phyloP scores from a whole-genome alignment of 2,888 invertebrate genomes.

The Rhodophaea formosa region DNA sequence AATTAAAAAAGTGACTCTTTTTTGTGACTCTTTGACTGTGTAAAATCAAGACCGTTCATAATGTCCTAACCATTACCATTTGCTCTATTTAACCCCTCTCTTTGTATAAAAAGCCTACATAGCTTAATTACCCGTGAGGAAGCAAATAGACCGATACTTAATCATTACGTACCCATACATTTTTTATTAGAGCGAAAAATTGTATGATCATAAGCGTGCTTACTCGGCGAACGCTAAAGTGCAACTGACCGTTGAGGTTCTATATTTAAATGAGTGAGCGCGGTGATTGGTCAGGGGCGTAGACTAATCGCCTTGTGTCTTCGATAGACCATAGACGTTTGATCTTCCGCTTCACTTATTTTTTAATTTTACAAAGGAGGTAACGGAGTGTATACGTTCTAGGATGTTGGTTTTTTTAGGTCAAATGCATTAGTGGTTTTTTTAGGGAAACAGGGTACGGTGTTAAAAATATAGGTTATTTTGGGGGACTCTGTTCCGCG shows the following conservation, averaged over 20 bases:
- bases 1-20: no score
- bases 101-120: neutral
- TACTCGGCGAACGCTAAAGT: conserved; percentile 33
- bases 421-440: conserved; percentile 1
- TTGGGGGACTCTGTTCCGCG: neutral
- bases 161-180: conserved; percentile 13
- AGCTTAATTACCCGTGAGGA: neutral
- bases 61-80: no score
- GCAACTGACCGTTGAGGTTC: conserved; percentile 42
- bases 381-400: conserved; percentile 14
- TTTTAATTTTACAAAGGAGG: conserved; percentile 55
- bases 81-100: conserved; percentile 19
- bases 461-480: conserved; percentile 6
- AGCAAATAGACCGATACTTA: neutral
- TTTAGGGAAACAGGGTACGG: neutral
- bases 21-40: no score
- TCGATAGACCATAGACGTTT: conserved; percentile 59
- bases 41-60: no score
- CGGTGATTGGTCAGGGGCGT: conserved; percentile 64
- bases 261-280: conserved; percentile 63
- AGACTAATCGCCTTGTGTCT: conserved; percentile 63
- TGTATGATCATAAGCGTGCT: conserved; percentile 33
- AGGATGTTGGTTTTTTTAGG: conserved; percentile 4
- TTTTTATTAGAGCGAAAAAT: conserved; percentile 47
- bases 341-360: conserved; percentile 51